These are phyloP conservation scores for Drosophila yakuba DNA, from an alignment of 1,140 invertebrate species.

Conservation along the genomic window DNA sequence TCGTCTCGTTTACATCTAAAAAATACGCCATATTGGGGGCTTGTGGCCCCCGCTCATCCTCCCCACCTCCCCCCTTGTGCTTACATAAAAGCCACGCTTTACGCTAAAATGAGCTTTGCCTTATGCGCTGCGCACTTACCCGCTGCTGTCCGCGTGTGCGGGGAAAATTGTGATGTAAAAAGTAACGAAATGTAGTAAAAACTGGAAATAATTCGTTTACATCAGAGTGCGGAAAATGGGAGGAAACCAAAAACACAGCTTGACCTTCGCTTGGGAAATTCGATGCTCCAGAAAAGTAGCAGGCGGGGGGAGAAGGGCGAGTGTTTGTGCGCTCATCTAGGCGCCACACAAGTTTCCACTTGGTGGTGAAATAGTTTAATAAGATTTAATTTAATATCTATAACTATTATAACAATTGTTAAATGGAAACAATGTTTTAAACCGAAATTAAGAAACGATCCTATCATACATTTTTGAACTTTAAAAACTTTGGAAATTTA, in stretches of 20 bases:
- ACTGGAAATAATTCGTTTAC: slow-evolving; percentile 57
- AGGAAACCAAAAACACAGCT: slow-evolving; percentile 64
- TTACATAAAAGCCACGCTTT: slow-evolving; percentile 72
- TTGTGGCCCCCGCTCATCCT: slow-evolving; percentile 4
- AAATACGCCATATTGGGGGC: slow-evolving; percentile 37
- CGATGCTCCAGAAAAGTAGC: slow-evolving; percentile 39
- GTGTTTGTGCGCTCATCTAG: slow-evolving; percentile 11
- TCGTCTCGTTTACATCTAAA: slow-evolving; percentile 49
- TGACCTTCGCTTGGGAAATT: slow-evolving; percentile 73
- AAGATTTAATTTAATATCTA: slow-evolving; percentile 32
- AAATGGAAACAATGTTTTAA: too few relatives aligned
- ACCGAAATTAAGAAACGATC: not conserved
- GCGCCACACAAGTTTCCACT: slow-evolving; percentile 77
- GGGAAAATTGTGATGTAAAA: slow-evolving; percentile 60
- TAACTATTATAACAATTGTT: slow-evolving; percentile 23
- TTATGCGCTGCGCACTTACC: slow-evolving; percentile 62
- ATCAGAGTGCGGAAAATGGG: slow-evolving; percentile 24
- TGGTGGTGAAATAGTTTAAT: slow-evolving; percentile 56
- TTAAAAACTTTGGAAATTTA: too few relatives aligned
- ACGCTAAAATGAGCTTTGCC: slow-evolving; percentile 67
- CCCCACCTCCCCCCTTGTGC: slow-evolving; percentile 1
- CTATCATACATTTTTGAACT: too few relatives aligned
- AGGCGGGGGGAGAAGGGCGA: not conserved
- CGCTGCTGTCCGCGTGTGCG: slow-evolving; percentile 13
- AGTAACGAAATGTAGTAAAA: slow-evolving; percentile 56